Base-by-base conservation (phyloP, 2,888 invertebrate genomes). In the Macrosiphum euphorbiae region DNA sequence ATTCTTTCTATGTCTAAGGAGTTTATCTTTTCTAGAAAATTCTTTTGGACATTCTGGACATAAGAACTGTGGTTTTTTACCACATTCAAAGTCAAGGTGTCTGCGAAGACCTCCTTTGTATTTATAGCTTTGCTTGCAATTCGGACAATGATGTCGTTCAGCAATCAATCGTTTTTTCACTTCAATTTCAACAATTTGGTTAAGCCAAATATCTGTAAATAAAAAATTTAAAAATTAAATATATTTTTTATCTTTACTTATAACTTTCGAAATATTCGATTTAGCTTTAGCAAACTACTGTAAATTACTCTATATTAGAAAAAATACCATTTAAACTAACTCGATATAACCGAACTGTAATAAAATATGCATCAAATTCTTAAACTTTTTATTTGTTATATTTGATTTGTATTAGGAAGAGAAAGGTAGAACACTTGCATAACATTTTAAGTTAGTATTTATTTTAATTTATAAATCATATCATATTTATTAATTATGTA, bases 101-200 rank as follows among this genome's bases (percentile, higher is more conserved):
- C 94, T 94, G 47, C 95, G 94, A 91, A 95, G 94, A 85, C 95
- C 95, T 55, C 96, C 96, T 50, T 96, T 96, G 85, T 97, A 96
- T 47, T 96, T 96, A 95, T 97, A 97, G 35, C 96, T 96, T 95
- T 97, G 97, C 58, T 96, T 96, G 88, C 95, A 95, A 89, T 94
- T 94, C 10, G 94, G 94, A 90, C 95, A 95, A 13, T 94, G 88
- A 94, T 94, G 94, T n/a, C 94, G 86, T 67, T 94, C 94, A 11
- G 94, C 90, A 50, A 94, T 90, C 24, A 90, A 52, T 89, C 94
- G 94, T 94, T 90, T 94, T 58, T 92, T 88, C 20, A 94, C 90
- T 94, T 89, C 94, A 44, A 86, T 67, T 85, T 94, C 94, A 20
- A 94, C 94, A 50, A 94, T 90, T 67, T 94, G 90, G 26, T 90